phyloP scores from a whole-genome alignment of 2,113 vertebrate genomes.

The Sinosuthora webbiana region DNA sequence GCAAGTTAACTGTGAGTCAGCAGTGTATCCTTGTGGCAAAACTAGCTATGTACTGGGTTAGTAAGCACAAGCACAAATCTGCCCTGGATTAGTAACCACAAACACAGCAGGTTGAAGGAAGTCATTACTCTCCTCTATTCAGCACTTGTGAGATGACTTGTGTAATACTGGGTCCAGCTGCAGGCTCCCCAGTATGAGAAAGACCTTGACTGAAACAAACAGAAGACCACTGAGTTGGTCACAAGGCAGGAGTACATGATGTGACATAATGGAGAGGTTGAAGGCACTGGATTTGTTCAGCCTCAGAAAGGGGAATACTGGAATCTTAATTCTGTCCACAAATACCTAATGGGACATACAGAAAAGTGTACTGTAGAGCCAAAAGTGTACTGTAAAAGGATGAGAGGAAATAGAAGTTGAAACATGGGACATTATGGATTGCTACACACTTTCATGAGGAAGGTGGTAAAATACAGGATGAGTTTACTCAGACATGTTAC shows the following conservation, averaged over 20 bases:
- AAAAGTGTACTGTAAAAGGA: background rate
- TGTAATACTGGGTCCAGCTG: background rate
- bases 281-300: background rate
- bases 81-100: background rate
- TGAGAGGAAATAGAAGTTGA: background rate
- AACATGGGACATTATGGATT: background rate
- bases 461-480: background rate
- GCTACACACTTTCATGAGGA: background rate
- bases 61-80: background rate
- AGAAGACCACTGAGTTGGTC: background rate
- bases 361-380: background rate
- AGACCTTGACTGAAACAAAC: background rate
- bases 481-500: background rate
- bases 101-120: background rate
- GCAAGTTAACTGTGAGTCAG: fast-evolving
- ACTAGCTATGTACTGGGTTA: fast-evolving
- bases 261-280: background rate
- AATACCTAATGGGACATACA: background rate
- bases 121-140: background rate
- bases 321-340: background rate
- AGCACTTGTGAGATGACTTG: background rate
- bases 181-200: background rate
- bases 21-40: background rate
- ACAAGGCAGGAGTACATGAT: background rate
- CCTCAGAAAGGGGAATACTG: background rate